Conservation (phyloP, 2,113 vertebrate species). For the Natator depressus region DNA sequence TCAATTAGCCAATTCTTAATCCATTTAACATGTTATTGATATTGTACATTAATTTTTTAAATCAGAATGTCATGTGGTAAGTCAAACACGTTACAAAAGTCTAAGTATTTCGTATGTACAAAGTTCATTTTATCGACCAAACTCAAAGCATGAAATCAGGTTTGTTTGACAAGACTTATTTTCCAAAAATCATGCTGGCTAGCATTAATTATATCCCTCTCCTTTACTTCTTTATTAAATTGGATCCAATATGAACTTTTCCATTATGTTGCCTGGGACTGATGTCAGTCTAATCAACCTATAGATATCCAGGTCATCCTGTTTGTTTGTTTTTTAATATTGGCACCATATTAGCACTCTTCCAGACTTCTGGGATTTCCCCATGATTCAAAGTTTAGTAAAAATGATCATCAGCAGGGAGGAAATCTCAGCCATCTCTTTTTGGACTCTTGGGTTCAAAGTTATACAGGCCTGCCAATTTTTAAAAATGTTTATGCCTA, state of each 20-base stretch:
- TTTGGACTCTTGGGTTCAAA: not conserved
- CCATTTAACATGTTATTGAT: too few relatives aligned
- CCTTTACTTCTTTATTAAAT: not conserved
- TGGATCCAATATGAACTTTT: not conserved
- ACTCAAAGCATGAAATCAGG: not conserved
- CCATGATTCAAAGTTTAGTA: not conserved
- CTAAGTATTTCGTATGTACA: not conserved
- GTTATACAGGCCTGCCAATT: not conserved
- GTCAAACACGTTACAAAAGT: not conserved
- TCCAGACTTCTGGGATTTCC: not conserved
- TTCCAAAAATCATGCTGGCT: not conserved
- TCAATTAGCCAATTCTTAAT: too few relatives aligned
- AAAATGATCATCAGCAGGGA: not conserved
- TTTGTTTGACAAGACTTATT: not conserved
- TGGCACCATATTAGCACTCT: not conserved
- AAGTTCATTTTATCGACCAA: not conserved
- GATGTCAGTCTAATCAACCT: not conserved
- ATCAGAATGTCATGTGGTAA: too few relatives aligned
- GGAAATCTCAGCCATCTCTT: not conserved
- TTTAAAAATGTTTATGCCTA: not conserved
- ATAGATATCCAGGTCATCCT: accelerated
- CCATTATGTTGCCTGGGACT: not conserved
- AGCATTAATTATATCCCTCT: not conserved
- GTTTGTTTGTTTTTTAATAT: not conserved
- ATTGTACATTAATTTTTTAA: too few relatives aligned